Conservation (phyloP, 2,888 invertebrate species). For the Erpobdella octoculata region DNA sequence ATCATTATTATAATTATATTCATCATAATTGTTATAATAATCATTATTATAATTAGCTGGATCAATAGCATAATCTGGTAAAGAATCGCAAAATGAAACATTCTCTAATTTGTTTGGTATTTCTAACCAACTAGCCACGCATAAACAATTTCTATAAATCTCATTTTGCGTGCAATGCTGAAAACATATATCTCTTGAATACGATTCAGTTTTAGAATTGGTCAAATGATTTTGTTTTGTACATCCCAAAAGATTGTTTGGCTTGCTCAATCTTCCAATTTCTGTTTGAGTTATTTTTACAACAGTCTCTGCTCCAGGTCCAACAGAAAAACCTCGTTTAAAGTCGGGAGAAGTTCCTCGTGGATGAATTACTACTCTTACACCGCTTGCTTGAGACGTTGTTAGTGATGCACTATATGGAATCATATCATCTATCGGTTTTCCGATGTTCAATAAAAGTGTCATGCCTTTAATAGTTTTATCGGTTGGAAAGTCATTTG, state of each 20-base stretch:
- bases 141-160: not conserved
- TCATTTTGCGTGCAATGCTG: not conserved
- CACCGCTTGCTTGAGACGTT: not conserved
- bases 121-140: not conserved
- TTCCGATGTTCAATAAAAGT: slow-evolving; percentile 3
- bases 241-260: slow-evolving; percentile 2
- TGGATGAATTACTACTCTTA: slow-evolving; percentile 4
- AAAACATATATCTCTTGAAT: not conserved
- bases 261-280: not conserved
- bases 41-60: too few relatives aligned
- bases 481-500: not conserved
- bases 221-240: not conserved
- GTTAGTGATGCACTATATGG: not conserved
- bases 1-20: too few relatives aligned
- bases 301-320: slow-evolving; percentile 19
- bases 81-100: not conserved
- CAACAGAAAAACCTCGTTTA: slow-evolving; percentile 10
- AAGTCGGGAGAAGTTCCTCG: slow-evolving; percentile 12
- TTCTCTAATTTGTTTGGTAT: not conserved
- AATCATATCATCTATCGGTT: not conserved
- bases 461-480: slow-evolving; percentile 7
- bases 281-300: not conserved
- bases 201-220: not conserved
- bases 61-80: not conserved
- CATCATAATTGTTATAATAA: too few relatives aligned